A percentile compares a stretch with the other conserved stretches of the same genome.
Conservation (phyloP, 35 echinoderm and acorn worm genomes). For the Chiridota heheva region DNA sequence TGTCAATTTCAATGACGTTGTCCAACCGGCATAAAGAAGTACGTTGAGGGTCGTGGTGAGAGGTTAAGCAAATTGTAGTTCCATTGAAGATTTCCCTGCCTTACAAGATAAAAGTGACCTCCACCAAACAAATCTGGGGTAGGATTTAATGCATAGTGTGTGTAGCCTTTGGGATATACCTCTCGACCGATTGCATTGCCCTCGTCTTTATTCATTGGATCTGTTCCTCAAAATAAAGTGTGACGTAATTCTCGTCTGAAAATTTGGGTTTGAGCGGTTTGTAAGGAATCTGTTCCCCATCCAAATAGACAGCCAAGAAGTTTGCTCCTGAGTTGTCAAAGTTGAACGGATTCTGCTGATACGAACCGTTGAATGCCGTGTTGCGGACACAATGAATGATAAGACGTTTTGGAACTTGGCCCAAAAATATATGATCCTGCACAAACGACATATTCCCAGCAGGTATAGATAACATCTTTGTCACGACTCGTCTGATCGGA, state of each 20-base stretch:
- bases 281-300: conserved; percentile 17
- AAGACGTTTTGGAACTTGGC: conserved; percentile 39
- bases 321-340: conserved; percentile 23
- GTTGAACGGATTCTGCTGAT: conserved; percentile 28
- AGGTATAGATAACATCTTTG: conserved; percentile 40
- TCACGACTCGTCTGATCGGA: conserved; percentile 45
- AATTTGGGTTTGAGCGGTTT: conserved; percentile 28
- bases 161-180: conserved; percentile 39
- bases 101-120: conserved; percentile 38
- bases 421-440: conserved; percentile 41
- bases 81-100: conserved; percentile 46
- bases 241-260: conserved; percentile 10
- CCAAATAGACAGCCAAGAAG: conserved; percentile 29
- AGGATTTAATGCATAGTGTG: conserved; percentile 52
- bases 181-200: conserved; percentile 50
- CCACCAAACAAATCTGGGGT: conserved; percentile 46
- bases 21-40: conserved; percentile 5
- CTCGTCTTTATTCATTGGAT: conserved; percentile 48
- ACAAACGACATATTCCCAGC: conserved; percentile 47
- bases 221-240: conserved; percentile 43
- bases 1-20: conserved; percentile 14
- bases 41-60: conserved; percentile 27
- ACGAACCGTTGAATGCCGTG: conserved; percentile 23
- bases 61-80: conserved; percentile 41
- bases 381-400: not conserved